Evolutionary conservation across 2,797 vertebrate species (phyloP).

Genomic region (Danio jaintianensis): DNA sequence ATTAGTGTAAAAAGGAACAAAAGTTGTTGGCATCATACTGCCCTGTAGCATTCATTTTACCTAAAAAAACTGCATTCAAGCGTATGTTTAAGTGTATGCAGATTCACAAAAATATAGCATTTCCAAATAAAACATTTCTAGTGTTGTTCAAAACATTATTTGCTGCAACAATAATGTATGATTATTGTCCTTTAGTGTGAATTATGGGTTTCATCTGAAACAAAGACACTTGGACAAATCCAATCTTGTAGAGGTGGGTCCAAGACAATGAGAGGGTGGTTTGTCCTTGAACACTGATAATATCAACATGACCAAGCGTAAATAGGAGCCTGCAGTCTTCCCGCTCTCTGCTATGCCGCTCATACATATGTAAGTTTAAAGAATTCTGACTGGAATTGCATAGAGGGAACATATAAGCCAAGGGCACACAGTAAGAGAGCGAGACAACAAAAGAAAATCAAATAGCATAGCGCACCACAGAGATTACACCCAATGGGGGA

Average conservation of each 20-base stretch:
- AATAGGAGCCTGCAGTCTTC: conserved; percentile 45
- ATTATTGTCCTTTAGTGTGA: neutral
- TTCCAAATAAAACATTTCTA: too few species aligned
- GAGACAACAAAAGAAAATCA: conserved; percentile 22
- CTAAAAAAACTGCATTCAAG: too few species aligned
- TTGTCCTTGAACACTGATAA: conserved; percentile 56
- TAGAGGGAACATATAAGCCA: conserved; percentile 37
- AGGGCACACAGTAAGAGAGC: conserved; percentile 15
- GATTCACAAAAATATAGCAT: too few species aligned
- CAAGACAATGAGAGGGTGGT: conserved; percentile 8
- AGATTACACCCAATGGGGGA: conserved; percentile 10
- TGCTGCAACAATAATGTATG: neutral
- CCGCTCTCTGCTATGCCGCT: conserved; percentile 17
- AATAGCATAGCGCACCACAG: neutral
- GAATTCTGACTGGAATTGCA: conserved; percentile 45
- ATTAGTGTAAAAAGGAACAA: too few species aligned
- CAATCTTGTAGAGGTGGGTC: conserved; percentile 37
- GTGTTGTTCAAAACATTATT: too few species aligned
- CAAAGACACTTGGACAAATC: neutral
- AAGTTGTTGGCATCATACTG: too few species aligned
- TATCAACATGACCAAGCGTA: conserved; percentile 49
- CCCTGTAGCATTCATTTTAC: too few species aligned
- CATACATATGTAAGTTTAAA: conserved; percentile 61
- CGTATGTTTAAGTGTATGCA: too few species aligned
- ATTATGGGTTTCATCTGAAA: conserved; percentile 17